Base-by-base conservation (phyloP, 2,113 vertebrate genomes). In the Pampusana beccarii region DNA sequence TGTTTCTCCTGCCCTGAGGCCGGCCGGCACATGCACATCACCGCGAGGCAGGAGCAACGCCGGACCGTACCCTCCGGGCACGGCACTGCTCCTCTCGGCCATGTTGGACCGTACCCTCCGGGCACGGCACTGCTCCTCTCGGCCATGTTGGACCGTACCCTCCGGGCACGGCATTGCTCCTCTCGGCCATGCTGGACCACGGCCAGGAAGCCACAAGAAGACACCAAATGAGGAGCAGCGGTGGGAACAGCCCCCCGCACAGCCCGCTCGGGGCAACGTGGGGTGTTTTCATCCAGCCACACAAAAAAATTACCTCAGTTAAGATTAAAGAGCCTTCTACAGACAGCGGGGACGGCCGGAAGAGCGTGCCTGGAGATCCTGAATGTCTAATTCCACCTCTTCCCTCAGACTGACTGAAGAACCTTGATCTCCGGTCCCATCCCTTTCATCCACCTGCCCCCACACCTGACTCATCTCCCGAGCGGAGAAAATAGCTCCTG, bases 381-480 rank as follows among this genome's bases (percentile, higher is more conserved):
- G 95, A 92, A 86, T 94, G 94, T 86, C 95, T 93, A 16, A 92
- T 92, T 91, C 92, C 80, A 86, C 73, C 88, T 62, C 88, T 96
- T 75, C 92, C 86, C 88, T 95, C 88, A 93, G 91, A 92, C 96
- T 72, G 66, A 53, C 56, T 78, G 80, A n/a, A 74, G 29, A 91
- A 79, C 93, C 95, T 93, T 96, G 77, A 96, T 95, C 95, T 94
- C 65, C 1, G 0, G 31, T 64, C 65, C 86, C 33, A 0, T 66
- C 91, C 88, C 96, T 95, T 96, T 96, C 94, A 96, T 91, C 80
- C 86, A 81, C 90, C 95, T 93, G 95, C 96, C 95, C 94, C 95
- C 94, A 95, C 93, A 95, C 93, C 93, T 95, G 95, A 96, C 73
- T 96, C 96, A 97, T 96, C 96, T 93, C 91, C 94, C 21, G 36